These are phyloP conservation scores for Perithous albicinctus DNA, from an alignment of 2,888 invertebrate species.

Conservation along the genomic window DNA sequence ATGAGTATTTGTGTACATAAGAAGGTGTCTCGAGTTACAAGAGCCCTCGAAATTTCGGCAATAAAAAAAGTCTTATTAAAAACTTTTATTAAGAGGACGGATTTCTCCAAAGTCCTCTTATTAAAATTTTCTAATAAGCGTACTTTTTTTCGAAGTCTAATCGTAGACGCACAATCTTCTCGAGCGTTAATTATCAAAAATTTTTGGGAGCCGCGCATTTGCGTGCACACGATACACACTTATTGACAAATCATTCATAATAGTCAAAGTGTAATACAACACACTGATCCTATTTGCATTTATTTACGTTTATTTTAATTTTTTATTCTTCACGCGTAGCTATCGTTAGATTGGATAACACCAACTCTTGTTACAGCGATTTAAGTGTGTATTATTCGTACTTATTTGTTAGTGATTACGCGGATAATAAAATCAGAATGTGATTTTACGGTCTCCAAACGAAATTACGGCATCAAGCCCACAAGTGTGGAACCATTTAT, in stretches of 20 bases:
- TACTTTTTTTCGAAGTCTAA: background rate
- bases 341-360: background rate
- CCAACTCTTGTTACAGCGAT: background rate
- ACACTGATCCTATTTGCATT: background rate
- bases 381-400: background rate
- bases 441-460: background rate
- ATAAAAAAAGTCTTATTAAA: background rate
- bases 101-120: background rate
- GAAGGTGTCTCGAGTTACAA: background rate
- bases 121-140: background rate
- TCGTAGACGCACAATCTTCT: background rate
- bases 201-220: background rate
- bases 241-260: background rate
- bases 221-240: background rate
- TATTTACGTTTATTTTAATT: constrained; percentile 12
- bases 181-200: background rate
- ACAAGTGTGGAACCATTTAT: background rate
- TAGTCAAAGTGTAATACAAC: background rate
- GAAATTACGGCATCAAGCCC: background rate
- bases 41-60: constrained; percentile 46
- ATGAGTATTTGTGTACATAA: constrained; percentile 10
- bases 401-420: background rate
- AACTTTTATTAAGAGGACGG: background rate
- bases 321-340: background rate
- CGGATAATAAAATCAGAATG: background rate